Conservation (phyloP, 2,888 invertebrate genomes). For the Scaeva pyrastri region DNA sequence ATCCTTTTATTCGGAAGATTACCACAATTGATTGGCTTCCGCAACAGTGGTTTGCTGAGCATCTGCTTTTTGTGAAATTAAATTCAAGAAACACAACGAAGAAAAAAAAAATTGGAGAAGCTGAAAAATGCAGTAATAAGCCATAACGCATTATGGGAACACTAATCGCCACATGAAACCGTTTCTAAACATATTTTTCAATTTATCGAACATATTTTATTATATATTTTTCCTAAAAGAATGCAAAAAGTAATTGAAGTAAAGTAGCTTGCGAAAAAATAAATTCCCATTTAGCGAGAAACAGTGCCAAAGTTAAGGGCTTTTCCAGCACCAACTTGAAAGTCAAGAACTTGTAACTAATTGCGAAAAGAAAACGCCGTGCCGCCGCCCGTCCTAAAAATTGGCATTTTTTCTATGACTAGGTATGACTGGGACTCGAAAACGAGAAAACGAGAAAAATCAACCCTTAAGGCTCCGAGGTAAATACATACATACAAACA, state of each 20-base stretch:
- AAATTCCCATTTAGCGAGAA: slow-evolving; percentile 53
- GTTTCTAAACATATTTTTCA: background rate
- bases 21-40: slow-evolving; percentile 72
- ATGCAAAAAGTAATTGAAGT: slow-evolving; percentile 17
- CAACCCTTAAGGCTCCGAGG: slow-evolving; percentile 43
- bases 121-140: slow-evolving; percentile 34
- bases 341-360: slow-evolving; percentile 78
- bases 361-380: slow-evolving; percentile 64
- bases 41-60: slow-evolving; percentile 63
- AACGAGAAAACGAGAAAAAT: slow-evolving; percentile 30
- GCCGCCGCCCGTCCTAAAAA: background rate
- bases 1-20: slow-evolving; percentile 63
- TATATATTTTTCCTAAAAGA: slow-evolving; percentile 32
- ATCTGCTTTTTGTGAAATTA: slow-evolving; percentile 61
- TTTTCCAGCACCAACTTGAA: slow-evolving; percentile 78
- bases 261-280: slow-evolving; percentile 37
- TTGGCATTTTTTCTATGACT: slow-evolving; percentile 22
- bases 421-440: background rate
- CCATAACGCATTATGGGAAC: slow-evolving; percentile 62
- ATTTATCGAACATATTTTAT: slow-evolving; percentile 18
- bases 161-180: slow-evolving; percentile 57
- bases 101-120: slow-evolving; percentile 3
- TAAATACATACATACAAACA: background rate
- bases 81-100: slow-evolving; percentile 34
- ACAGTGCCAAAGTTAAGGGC: slow-evolving; percentile 67